Evolutionary conservation across 2,113 vertebrate species (phyloP), one percentile per base, ranked within the genome.

Genomic region (Salvelinus sp.): DNA sequence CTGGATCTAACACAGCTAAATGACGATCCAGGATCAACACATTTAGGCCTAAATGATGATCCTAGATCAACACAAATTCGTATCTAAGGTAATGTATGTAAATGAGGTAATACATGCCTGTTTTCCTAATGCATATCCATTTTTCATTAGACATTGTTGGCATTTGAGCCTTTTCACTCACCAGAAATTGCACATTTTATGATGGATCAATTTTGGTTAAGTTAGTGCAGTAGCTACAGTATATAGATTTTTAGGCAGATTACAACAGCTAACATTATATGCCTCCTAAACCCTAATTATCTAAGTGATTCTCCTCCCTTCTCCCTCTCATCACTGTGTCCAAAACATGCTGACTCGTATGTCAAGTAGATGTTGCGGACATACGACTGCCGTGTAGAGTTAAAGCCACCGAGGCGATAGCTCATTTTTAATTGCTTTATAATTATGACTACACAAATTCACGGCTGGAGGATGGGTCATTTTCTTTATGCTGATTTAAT

Each of bases 401-500:
- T 63, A 44, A 57, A 1, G 4, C n/a, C 6, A 76, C 80, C 66
- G 33, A 3, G 70, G 47, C 22, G 1, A 64, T 25, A 70, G 48
- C 23, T 3, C 68, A 60, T 74, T 50, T 62, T 30, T 83, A 77
- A 82, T 71, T 76, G 74, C 70, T 47, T 68, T 12, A 57, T 70
- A 54, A 79, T 64, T 85, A 23, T 54, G 38, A 44, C 9, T 44
- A 44, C 38, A 44, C 38, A 44, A 64, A 77, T 76, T 78, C n/a
- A 48, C 9, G 0, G 25, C 22, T 23, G 72, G 66, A 75, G 63
- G 78, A 75, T 63, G 4, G 70, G 70, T 77, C 23, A 38, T 72
- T 77, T 67, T 54, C 76, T 60, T 69, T 60, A 58, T 75, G 78
- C 23, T 80, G 76, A 28, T 3, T 12, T 75, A 76, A 80, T 81